Base-by-base conservation (phyloP, 2,888 invertebrate species). In the Xiphydria camelus region DNA sequence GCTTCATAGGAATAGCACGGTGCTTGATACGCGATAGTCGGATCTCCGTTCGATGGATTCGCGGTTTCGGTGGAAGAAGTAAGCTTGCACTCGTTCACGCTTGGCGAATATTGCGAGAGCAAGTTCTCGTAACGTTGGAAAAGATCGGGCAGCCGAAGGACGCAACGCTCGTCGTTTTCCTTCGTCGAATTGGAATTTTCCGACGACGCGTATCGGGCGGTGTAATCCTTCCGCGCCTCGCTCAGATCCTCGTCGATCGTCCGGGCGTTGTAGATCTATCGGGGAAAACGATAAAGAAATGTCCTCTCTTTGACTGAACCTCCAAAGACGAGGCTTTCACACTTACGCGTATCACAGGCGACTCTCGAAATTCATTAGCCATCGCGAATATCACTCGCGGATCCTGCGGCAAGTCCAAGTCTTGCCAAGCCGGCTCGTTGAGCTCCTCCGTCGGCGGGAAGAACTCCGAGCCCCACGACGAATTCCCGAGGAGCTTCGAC, bases 381-480 rank as follows among this genome's bases (percentile, higher is more conserved):
- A 76, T 64, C 2, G 67, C 64, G 41, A 74, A 76, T 31, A 73
- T 59, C 2, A 64, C 62, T 50, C 66, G 60, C 5, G 73, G 64
- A 55, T 76, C 73, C 9, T 64, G 53, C 2, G 58, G 56, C 7
- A 73, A 59, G 40, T 73, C 73, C 12, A 73, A 53, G 55, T 73
- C 73, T 44, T 72, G 69, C 67, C 73, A 69, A 2, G 67, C 66
- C 2, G 64, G 60, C 45, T 73, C 70, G 36, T 75, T 76, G 1
- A 75, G 54, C 33, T 75, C 67, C 34, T 70, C 63, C 2, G 61
- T 47, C n/a, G 57, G 56, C 1, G 50, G 45, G 18, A 70, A 67
- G 21, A 55, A 64, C 20, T 51, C 47, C 2, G 44, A 29, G 18
- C 58, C 58, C 41, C 56, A 55, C 4, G 51, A 38, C 2, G 57